Conservation (phyloP, 2,888 invertebrate species). For the Cacoxenus indagator region DNA sequence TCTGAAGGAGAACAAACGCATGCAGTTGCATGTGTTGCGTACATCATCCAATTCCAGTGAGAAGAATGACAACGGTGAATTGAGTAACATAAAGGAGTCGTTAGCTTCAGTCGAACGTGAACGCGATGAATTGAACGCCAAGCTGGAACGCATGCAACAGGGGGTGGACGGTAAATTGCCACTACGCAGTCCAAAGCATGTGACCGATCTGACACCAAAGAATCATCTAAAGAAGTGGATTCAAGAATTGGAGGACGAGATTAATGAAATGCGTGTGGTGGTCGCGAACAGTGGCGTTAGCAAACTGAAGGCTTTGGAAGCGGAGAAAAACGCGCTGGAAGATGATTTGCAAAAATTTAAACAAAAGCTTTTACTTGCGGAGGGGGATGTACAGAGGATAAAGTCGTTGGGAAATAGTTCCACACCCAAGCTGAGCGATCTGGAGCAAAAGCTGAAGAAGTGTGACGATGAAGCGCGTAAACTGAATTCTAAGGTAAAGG, state of each 20-base stretch:
- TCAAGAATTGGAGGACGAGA: slow-evolving; percentile 89
- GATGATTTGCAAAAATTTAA: slow-evolving; percentile 78
- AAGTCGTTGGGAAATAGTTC: slow-evolving; percentile 67
- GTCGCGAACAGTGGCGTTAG: slow-evolving; percentile 68
- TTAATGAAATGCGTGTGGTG: slow-evolving; percentile 73
- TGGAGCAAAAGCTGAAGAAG: slow-evolving; percentile 79
- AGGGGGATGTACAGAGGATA: slow-evolving; percentile 64
- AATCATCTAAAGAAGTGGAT: slow-evolving; percentile 81
- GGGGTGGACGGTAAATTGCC: slow-evolving; percentile 78
- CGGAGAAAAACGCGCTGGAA: slow-evolving; percentile 77
- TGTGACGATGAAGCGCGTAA: slow-evolving; percentile 78
- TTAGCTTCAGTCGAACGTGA: slow-evolving; percentile 76
- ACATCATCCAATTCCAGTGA: slow-evolving; percentile 56
- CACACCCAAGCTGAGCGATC: slow-evolving; percentile 75
- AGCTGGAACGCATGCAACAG: slow-evolving; percentile 77
- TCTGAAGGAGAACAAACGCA: slow-evolving; percentile 79
- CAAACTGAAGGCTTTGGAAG: slow-evolving; percentile 74
- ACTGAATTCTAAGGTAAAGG: slow-evolving; percentile 73
- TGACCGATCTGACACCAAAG: slow-evolving; percentile 75
- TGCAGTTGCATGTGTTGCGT: slow-evolving; percentile 74
- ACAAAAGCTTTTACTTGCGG: slow-evolving; percentile 77
- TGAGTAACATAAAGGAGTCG: slow-evolving; percentile 74
- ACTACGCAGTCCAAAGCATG: slow-evolving; percentile 80
- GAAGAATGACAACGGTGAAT: slow-evolving; percentile 70
- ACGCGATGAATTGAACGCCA: slow-evolving; percentile 76